These are phyloP conservation scores for Xestobium rufovillosum DNA, from an alignment of 2,888 invertebrate species.

Conservation along the genomic window DNA sequence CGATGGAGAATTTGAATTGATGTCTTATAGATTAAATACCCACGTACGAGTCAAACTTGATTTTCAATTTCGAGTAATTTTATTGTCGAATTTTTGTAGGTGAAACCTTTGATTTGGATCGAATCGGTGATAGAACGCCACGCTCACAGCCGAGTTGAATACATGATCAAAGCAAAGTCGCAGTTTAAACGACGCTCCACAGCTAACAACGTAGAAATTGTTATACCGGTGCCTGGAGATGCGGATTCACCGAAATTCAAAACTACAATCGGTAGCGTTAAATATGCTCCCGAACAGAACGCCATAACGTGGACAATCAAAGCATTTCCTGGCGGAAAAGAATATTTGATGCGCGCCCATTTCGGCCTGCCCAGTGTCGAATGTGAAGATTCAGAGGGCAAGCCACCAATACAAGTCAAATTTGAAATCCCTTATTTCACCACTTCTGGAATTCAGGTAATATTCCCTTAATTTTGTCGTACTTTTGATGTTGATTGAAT, in stretches of 20 bases:
- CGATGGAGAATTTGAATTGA: constrained; percentile 97
- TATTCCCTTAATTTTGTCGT: constrained; percentile 6
- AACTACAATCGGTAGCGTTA: constrained; percentile 93
- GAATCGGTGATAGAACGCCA: constrained; percentile 97
- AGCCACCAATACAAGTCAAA: constrained; percentile 96
- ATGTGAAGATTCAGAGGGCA: constrained; percentile 89
- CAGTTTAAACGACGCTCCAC: constrained; percentile 97
- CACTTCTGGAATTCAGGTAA: constrained; percentile 94
- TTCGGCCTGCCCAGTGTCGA: constrained; percentile 95
- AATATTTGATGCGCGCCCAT: constrained; percentile 96
- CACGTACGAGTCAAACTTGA: too few relatives aligned
- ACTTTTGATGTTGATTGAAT: constrained; percentile 4
- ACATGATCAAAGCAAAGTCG: constrained; percentile 98
- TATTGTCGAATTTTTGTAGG: constrained; percentile 24
- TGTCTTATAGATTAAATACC: constrained; percentile 95
- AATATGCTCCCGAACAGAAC: constrained; percentile 95
- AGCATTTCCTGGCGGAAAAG: constrained; percentile 96
- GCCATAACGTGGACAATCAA: constrained; percentile 97
- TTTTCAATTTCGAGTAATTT: constrained; percentile 2
- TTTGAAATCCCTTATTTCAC: constrained; percentile 99
- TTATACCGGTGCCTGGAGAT: constrained; percentile 92
- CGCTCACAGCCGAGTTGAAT: constrained; percentile 94
- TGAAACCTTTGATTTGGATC: constrained; percentile 97
- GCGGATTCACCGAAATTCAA: constrained; percentile 98
- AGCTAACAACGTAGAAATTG: constrained; percentile 97